phyloP scores from a whole-genome alignment of 2,888 invertebrate genomes.

The Spilosoma lubricipeda region DNA sequence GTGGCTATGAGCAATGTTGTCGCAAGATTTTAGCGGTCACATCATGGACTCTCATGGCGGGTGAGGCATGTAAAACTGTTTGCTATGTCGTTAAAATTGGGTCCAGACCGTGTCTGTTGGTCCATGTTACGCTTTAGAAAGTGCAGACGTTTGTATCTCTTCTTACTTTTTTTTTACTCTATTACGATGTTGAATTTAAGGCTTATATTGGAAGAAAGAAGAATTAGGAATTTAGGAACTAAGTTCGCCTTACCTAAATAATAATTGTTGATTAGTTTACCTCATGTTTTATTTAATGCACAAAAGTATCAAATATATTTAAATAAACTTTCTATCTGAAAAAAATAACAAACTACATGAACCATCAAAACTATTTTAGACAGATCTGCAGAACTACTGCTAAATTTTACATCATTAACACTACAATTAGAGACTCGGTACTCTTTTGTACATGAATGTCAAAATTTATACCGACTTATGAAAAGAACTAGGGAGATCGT shows the following conservation, averaged over 20 bases:
- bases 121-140: conserved; percentile 73
- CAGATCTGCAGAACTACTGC: too few relatives aligned
- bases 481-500: too few relatives aligned
- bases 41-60: conserved; percentile 78
- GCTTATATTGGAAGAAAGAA: neutral
- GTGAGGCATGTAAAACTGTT: conserved; percentile 62
- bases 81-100: conserved; percentile 76
- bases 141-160: conserved; percentile 52
- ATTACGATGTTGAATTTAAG: conserved; percentile 9
- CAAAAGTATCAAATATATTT: too few relatives aligned
- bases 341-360: neutral
- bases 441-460: neutral
- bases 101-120: conserved; percentile 66
- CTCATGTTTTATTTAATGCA: neutral
- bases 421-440: neutral
- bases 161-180: conserved; percentile 47
- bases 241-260: neutral
- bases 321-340: too few relatives aligned
- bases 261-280: neutral
- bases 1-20: conserved; percentile 82
- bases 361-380: too few relatives aligned
- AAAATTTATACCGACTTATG: neutral
- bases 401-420: neutral
- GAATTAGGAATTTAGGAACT: neutral
- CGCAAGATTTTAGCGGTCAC: conserved; percentile 78